Base-by-base conservation (phyloP, 2,113 vertebrate genomes). In the Platanista minor region DNA sequence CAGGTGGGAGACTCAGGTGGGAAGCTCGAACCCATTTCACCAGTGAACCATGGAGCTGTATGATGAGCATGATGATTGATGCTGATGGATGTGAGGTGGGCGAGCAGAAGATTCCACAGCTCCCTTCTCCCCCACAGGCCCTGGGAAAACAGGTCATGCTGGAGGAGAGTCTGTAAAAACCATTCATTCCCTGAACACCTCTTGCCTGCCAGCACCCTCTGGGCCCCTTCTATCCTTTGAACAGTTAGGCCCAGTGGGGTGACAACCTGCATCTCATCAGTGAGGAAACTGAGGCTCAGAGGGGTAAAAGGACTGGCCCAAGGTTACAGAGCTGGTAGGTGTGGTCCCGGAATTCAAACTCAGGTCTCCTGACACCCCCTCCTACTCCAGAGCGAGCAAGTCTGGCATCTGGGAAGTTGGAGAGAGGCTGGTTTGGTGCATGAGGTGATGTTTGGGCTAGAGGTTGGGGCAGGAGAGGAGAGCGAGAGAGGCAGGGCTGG, bases 341-440 rank as follows among this genome's bases (percentile, higher is more conserved):
- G 2, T 21, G 86, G 41, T 62, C 39, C 54, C 17, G 15, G 17
- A n/a, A 74, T 59, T 86, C 71, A 82, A 67, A 74, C 25, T 36
- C 61, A 41, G 36, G 15, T 4, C 78, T 72, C 31, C 61, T 39
- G 69, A 64, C 6, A 41, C 61, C 27, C 5, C 43, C 46, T 15
- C 11, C 23, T 39, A 21, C 29, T 85, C 72, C 54, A 62, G 91
- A 31, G 98, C 36, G 98, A 27, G 87, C 49, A 99, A 46, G 95
- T 66, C 17, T 99, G 98, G 93, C 98, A 98, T 59, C 98, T 99
- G 97, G 99, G 98, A 87, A 99, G 98, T 52, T 98, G 98, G 31
- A 99, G 96, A 69, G 94, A 99, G 96, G 92, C 99, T 4, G 8
- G 97, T 94, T 77, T 93, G 97, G 85, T 98, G 98, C 6, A 98